phyloP scores from a whole-genome alignment of 1,140 invertebrate genomes.

The Macrosteles quadrilineatus region DNA sequence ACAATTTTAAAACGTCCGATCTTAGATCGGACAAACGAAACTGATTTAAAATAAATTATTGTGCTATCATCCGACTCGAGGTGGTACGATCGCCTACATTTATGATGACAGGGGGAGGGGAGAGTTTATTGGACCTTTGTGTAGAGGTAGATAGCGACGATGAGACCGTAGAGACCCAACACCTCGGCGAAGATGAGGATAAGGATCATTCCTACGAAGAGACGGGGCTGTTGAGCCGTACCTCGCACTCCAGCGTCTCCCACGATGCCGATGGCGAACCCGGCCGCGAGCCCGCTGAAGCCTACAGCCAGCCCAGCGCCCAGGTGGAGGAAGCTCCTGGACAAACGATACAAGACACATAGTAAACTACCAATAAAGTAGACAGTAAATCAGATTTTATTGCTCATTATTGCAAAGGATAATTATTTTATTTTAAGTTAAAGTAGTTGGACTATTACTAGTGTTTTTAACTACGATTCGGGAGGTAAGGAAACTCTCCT shows the following conservation, averaged over 20 bases:
- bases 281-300: constrained; percentile 95
- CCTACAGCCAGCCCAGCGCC: constrained; percentile 97
- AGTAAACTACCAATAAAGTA: too few species aligned
- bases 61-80: constrained; percentile 7
- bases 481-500: too few species aligned
- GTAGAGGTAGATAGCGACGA: constrained; percentile 98
- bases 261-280: constrained; percentile 98
- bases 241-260: constrained; percentile 98
- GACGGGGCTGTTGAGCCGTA: constrained; percentile 96
- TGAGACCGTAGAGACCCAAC: constrained; percentile 98
- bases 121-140: constrained; percentile 61
- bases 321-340: constrained; percentile 94
- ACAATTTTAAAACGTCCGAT: background rate
- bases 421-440: too few species aligned
- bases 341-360: constrained; percentile 48
- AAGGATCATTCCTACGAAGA: constrained; percentile 99
- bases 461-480: too few species aligned
- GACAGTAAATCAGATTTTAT: too few species aligned
- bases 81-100: background rate
- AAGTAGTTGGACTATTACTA: too few species aligned
- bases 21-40: background rate
- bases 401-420: too few species aligned
- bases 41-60: constrained; percentile 17
- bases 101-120: background rate
- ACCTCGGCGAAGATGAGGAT: constrained; percentile 99